Evolutionary conservation across 2,113 vertebrate genomes (phyloP).

Genomic region (Agapornis roseicollis): DNA sequence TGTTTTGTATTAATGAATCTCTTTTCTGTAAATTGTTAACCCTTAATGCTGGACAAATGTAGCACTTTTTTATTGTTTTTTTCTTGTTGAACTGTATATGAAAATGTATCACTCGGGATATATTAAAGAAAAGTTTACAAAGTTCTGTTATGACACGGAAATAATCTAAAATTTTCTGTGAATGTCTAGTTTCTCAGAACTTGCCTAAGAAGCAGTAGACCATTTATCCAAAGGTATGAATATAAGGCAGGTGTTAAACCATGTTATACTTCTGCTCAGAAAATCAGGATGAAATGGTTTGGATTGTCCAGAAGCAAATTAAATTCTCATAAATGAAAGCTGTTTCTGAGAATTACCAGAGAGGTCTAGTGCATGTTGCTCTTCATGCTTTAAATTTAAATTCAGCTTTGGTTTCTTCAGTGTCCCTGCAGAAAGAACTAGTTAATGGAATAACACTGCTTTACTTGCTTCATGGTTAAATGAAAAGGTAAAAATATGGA

Average conservation of each 20-base stretch:
- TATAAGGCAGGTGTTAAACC: not conserved
- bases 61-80: not conserved
- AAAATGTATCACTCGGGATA: not conserved
- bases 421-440: not conserved
- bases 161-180: not conserved
- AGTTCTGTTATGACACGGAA: not conserved
- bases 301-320: not conserved
- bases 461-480: not conserved
- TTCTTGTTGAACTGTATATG: not conserved
- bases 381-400: not conserved
- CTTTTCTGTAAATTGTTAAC: not conserved
- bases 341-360: not conserved
- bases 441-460: not conserved
- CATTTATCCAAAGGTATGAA: not conserved
- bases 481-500: not conserved
- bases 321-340: not conserved
- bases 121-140: not conserved
- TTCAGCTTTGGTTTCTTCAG: not conserved
- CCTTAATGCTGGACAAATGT: not conserved
- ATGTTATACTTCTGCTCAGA: not conserved
- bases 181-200: not conserved
- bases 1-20: not conserved
- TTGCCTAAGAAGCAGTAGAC: not conserved
- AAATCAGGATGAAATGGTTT: not conserved
- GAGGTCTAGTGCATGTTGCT: not conserved